Evolutionary conservation across 2,797 vertebrate species (phyloP).

Genomic region (Alosa sapidissima): DNA sequence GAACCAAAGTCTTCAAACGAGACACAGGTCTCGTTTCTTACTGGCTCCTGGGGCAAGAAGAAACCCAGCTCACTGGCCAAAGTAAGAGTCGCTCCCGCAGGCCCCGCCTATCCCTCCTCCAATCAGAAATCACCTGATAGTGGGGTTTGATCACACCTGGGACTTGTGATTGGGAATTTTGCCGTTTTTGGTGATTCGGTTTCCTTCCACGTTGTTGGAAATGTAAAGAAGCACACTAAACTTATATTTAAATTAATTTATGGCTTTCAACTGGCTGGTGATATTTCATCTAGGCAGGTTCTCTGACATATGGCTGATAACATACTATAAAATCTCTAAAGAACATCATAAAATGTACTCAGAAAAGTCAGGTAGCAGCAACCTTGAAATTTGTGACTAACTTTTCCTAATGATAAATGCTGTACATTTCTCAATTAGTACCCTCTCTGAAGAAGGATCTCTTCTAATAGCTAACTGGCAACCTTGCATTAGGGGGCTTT

Average conservation of each 20-base stretch:
- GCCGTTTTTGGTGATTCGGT: conserved; percentile 2
- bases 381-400: neutral
- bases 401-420: neutral
- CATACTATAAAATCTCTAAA: neutral
- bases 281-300: neutral
- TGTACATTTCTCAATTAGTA: neutral
- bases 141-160: conserved; percentile 32
- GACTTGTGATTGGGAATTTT: conserved; percentile 12
- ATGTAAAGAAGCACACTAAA: neutral
- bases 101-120: conserved; percentile 48
- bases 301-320: neutral
- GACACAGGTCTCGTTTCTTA: conserved; percentile 79
- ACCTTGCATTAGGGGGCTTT: neutral
- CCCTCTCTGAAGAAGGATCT: neutral
- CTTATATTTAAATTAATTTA: neutral
- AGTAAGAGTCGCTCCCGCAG: conserved; percentile 72
- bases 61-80: conserved; percentile 75
- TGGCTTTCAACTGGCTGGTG: neutral
- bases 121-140: conserved; percentile 54
- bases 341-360: neutral
- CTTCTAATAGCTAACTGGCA: neutral
- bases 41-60: conserved; percentile 83
- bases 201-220: neutral
- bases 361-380: neutral
- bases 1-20: conserved; percentile 76